These are phyloP conservation scores for Syrmaticus mikado DNA, from an alignment of 2,113 vertebrate genomes.

Conservation along the genomic window DNA sequence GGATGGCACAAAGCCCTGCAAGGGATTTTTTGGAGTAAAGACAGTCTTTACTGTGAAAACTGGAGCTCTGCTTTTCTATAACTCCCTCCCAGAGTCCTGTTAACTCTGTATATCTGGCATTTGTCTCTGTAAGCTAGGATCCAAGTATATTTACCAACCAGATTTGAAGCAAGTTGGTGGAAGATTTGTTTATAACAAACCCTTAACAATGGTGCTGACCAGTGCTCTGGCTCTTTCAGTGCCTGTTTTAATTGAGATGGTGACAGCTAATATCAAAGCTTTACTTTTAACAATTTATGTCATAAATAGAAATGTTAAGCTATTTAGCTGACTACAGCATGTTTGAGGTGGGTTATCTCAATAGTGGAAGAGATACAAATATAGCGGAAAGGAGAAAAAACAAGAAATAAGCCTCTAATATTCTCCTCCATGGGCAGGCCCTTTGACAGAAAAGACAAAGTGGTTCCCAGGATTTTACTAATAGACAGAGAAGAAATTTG, in stretches of 20 bases:
- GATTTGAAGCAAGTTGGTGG: background rate
- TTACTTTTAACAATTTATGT: background rate
- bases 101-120: background rate
- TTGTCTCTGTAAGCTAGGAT: background rate
- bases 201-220: background rate
- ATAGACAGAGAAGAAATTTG: background rate
- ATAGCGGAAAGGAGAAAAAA: fast-evolving
- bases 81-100: background rate
- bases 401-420: background rate
- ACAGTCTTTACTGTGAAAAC: background rate
- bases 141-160: background rate
- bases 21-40: background rate
- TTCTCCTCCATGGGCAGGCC: background rate
- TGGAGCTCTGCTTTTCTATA: background rate
- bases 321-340: background rate
- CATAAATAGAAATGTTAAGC: background rate
- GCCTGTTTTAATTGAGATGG: background rate
- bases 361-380: background rate
- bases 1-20: background rate
- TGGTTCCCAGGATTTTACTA: background rate
- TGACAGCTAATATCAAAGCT: background rate
- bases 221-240: background rate
- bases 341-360: background rate
- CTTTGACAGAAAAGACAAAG: background rate
- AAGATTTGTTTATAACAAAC: background rate